Base-by-base conservation (phyloP, 2,113 vertebrate genomes). In the Microtus montanus region DNA sequence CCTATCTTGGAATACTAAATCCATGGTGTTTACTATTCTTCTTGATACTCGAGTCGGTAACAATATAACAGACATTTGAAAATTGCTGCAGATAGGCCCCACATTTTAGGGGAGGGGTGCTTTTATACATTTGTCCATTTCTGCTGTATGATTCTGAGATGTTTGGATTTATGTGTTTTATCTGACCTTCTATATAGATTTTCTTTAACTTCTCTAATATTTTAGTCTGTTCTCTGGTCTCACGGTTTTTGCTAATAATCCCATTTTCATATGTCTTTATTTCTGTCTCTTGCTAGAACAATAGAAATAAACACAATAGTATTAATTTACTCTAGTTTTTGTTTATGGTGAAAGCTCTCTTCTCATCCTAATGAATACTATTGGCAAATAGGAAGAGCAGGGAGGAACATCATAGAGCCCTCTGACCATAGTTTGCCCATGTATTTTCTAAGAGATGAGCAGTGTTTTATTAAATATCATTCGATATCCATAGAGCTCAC, bases 241-340 rank as follows among this genome's bases (percentile, higher is more conserved):
- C 87, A 44, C 13, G 82, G 7, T 88, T 88, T 30, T 38, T 78
- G 77, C 71, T 92, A 75, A 92, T 92, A 91, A 74, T n/a, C 88
- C 77, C n/a, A 44, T 86, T 82, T 82, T 71, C 80, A 1, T 83
- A 83, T 86, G 58, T 6, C 0, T 35, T 85, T 78, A 63, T 80
- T 95, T 91, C n/a, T 95, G 49, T 82, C 70, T 92, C 24, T 87
- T 75, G 8, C n/a, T 88, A 64, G 11, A 89, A 88, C 24, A 38
- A 11, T 89, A 3, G 63, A 87, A 83, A 71, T 82, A 64, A 19
- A 77, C 6, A 19, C 84, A 82, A 66, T 44, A 78, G 26, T 87
- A 90, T 86, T 96, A 14, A 79, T 94, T 96, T 79, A 74, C 44
- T 44, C 35, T 70, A 66, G 8, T 87, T 87, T 96, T 87, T 86